Base-by-base conservation (phyloP, 2,888 invertebrate species). In the Rhabditophanes sp. region DNA sequence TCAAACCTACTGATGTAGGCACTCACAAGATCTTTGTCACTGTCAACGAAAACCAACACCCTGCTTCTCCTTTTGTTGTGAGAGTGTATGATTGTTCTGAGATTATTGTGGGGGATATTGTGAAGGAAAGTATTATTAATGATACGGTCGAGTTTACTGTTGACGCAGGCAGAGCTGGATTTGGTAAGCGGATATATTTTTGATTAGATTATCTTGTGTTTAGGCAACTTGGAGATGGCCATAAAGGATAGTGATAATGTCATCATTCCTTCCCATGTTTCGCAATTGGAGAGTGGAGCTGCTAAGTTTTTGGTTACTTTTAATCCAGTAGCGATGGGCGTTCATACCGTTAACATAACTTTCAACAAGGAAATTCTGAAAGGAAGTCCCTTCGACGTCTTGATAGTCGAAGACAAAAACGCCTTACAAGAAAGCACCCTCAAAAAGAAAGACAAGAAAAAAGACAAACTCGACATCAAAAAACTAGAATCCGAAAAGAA, bases 81-180 rank as follows among this genome's bases (percentile, higher is more conserved):
- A 22, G 44, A 2, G 59, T 62, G 16, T 63, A 62, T 28, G 63
- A 63, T 38, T 82, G 87, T 6, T 77, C 78, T 42, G 83, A 87
- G 30, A 88, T 88, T 53, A 79, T 82, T 12, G 85, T 88, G 18
- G 84, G 82, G 67, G 83, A 85, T 62, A 79, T 84, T 7, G 78
- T 80, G 77, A 76, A 53, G 82, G 84, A 42, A 78, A 82, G 25
- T 79, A 84, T 29, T 82, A 83, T 33, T 79, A 85, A 66, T 36
- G 61, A 61, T 39, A 78, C 62, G 3, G 60, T 64, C 7, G 57
- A 64, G 33, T 66, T 65, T 41, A 64, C 63, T 24, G 53, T 90
- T 32, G 88, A 93, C 67, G 88, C 88, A 3, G 82, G 82, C 44
- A 80, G 84, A 66, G 87, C 90, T 28, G 93, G 93, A 7, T 90